Conservation (phyloP, 2,113 vertebrate genomes). For the Lamprologus callipterus region DNA sequence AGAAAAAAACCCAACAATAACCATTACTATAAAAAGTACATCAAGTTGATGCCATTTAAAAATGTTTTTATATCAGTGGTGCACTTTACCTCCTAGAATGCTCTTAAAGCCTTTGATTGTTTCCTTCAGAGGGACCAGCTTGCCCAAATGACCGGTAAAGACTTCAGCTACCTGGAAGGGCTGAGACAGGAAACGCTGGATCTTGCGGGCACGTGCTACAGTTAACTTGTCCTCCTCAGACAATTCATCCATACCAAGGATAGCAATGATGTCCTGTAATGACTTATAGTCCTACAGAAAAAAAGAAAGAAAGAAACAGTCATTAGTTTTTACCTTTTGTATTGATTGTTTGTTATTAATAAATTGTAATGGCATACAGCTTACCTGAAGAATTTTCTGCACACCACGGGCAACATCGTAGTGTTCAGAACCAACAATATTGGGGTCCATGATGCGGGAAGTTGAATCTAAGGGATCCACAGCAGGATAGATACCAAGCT, state of each 20-base stretch:
- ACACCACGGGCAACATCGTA: conserved; percentile 94
- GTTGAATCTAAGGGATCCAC: conserved; percentile 98
- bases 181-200: conserved; percentile 96
- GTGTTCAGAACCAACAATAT: conserved; percentile 92
- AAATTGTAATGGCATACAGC: not conserved
- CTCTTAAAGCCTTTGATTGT: conserved; percentile 88
- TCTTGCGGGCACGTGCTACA: conserved; percentile 92
- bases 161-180: conserved; percentile 99
- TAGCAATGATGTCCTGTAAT: conserved; percentile 97
- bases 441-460: conserved; percentile 99
- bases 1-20: not conserved
- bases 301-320: not conserved
- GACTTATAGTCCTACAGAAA: conserved; percentile 89
- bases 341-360: not conserved
- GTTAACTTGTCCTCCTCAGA: conserved; percentile 97
- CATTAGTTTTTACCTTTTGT: conserved; percentile 14
- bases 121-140: conserved; percentile 92
- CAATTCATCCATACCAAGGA: conserved; percentile 97
- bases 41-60: not conserved
- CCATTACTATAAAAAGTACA: not conserved
- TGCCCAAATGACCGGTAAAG: conserved; percentile 92
- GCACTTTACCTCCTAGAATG: conserved; percentile 81
- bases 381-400: conserved; percentile 90
- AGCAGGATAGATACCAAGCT: conserved; percentile 94
- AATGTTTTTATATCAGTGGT: conserved; percentile 12